Evolutionary conservation across 2,113 vertebrate genomes (phyloP), one percentile per base, ranked within the genome.

Genomic region (Sorex fumeus): DNA sequence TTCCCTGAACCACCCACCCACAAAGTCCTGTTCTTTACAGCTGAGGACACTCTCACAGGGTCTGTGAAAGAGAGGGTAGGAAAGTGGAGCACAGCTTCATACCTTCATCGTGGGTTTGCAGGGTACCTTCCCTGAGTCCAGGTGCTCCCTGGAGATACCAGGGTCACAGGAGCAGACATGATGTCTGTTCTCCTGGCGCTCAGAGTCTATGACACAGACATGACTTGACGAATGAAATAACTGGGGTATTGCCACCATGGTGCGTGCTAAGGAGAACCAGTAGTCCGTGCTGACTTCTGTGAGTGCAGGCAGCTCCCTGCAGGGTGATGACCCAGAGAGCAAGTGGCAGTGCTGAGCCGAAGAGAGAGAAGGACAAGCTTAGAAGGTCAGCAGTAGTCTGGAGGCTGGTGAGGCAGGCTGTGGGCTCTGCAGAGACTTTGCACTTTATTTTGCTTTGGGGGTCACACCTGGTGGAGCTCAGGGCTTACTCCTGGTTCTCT

Each of bases 81-180:
- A 64, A 67, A 11, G 66, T 0, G 18, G 70, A 85, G 23, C 36
- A 21, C 50, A 27, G 70, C 43, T n/a, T 87, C 36, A 28, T 0
- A 27, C 16, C 23, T 15, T 53, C 10, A 6, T 2, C 7, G 18
- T 45, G 43, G 6, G 43, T 45, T 36, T 16, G 16, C 0, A 7
- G 74, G 60, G 13, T 3, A 10, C 43, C 71, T 43, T 9, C 11
- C 4, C 0, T 19, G 28, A 40, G 64, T 66, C 43, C 71, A 82
- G 32, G 28, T 23, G 64, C 77, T 62, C 30, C 53, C 45, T n/a
- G 40, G 19, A 34, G 36, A 60, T 6, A 32, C 15, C 15, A 11
- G 6, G 32, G 69, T 1, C 36, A 53, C 72, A 19, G 50, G 75
- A 60, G n/a, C 21, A 53, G 80, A 67, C 2, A 0, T 30, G n/a